These are phyloP conservation scores for Athalia rosae DNA, from an alignment of 2,888 invertebrate genomes.

Conservation along the genomic window DNA sequence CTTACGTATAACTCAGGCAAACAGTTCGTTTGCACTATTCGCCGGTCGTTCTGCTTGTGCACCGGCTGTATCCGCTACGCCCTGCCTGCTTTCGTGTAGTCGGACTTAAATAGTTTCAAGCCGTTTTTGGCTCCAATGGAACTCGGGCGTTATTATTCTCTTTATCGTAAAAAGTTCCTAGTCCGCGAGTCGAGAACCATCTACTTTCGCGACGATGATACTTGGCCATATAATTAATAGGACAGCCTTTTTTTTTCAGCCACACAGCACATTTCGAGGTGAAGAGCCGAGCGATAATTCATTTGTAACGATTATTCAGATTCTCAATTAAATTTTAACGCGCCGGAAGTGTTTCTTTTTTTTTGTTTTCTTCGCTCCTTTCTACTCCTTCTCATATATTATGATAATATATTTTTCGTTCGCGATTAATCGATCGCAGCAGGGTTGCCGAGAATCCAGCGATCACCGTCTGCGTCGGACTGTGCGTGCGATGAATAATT, in stretches of 20 bases:
- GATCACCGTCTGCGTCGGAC: neutral
- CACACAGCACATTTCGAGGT: neutral
- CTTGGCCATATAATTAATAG: neutral
- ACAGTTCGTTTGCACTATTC: constrained; percentile 32
- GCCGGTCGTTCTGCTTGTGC: constrained; percentile 38
- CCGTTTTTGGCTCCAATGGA: constrained; percentile 15
- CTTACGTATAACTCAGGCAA: neutral
- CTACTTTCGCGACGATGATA: too few species aligned
- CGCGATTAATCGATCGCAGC: too few species aligned
- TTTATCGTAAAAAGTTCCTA: neutral
- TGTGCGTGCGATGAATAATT: constrained; percentile 16
- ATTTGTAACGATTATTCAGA: neutral
- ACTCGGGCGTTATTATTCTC: neutral
- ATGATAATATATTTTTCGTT: too few species aligned
- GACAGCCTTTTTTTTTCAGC: neutral
- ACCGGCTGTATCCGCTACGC: constrained; percentile 44
- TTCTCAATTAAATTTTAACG: too few species aligned
- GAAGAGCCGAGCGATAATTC: neutral
- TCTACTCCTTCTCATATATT: too few species aligned
- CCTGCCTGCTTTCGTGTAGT: constrained; percentile 36
- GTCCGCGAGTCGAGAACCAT: neutral
- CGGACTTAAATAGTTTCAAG: constrained; percentile 28
- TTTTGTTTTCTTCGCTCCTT: too few species aligned
- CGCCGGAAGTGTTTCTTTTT: too few species aligned
- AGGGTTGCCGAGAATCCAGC: neutral